Percentiles rank a stretch among this genome's conserved stretches.
Conservation (phyloP, 1,140 invertebrate genomes). For the Hirudo medicinalis region DNA sequence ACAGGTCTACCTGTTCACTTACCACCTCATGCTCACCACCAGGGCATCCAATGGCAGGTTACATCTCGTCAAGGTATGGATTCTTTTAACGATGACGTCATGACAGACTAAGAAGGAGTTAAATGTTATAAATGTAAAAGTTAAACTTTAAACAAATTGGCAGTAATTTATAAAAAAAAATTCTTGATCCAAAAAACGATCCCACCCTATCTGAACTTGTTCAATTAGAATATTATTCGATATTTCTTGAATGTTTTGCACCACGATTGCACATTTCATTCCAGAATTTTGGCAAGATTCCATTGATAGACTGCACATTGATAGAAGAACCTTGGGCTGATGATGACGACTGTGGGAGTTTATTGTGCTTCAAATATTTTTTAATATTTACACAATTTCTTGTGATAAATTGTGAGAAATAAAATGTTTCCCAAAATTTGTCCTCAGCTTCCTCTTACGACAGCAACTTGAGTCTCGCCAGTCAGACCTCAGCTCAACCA, state of each 20-base stretch:
- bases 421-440: no score
- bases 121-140: no score
- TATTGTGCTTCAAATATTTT: no score
- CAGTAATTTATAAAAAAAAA: no score
- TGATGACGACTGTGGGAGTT: constrained; percentile 44
- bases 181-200: no score
- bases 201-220: no score
- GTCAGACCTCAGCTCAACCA: neutral
- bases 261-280: constrained; percentile 24
- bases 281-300: constrained; percentile 60
- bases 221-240: neutral
- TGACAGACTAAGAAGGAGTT: no score
- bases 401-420: neutral
- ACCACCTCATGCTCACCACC: constrained; percentile 69
- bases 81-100: no score
- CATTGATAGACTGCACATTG: constrained; percentile 66
- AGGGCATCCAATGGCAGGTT: constrained; percentile 67
- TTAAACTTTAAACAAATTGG: no score
- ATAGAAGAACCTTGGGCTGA: constrained; percentile 56
- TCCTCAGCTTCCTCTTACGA: constrained; percentile 35
- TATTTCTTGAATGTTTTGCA: no score
- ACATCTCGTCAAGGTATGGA: constrained; percentile 46
- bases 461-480: constrained; percentile 30
- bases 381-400: neutral
- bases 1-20: constrained; percentile 75